A percentile compares a stretch with the other conserved stretches of the same genome.
phyloP scores from a whole-genome alignment of 2,888 invertebrate species.

The Mongoloraphidia duomilia region DNA sequence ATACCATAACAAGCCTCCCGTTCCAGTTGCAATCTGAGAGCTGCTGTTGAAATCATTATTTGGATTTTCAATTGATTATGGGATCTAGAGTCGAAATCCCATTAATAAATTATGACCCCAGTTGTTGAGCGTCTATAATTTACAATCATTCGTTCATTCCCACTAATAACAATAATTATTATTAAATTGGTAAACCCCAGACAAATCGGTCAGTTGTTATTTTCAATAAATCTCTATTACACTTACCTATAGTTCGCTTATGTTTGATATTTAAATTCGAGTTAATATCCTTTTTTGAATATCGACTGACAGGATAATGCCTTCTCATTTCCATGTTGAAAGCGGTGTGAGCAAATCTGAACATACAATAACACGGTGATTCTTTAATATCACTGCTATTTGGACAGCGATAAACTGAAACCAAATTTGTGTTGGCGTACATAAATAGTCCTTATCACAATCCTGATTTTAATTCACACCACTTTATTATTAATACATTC shows the following conservation, averaged over 20 bases:
- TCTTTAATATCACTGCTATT: constrained; percentile 19
- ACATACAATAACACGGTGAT: constrained; percentile 26
- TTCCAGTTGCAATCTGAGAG: no score
- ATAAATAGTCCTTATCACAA: background rate
- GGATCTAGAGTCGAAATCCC: no score
- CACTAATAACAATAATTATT: no score
- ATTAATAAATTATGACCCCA: no score
- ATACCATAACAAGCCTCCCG: no score
- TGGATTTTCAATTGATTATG: no score
- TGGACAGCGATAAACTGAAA: constrained; percentile 5
- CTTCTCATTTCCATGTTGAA: constrained; percentile 5
- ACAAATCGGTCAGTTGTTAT: constrained; percentile 9
- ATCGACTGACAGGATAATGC: constrained; percentile 22
- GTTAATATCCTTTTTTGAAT: constrained; percentile 2
- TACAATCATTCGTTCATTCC: no score
- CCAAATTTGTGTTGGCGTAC: constrained; percentile 4
- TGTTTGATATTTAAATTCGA: constrained; percentile 24
- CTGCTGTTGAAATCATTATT: no score
- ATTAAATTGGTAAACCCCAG: constrained; percentile 4
- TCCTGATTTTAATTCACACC: background rate
- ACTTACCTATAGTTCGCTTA: constrained; percentile 36
- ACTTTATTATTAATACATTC: background rate
- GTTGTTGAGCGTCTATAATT: no score
- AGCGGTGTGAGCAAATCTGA: constrained; percentile 13
- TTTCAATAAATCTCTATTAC: constrained; percentile 6